phyloP scores from a whole-genome alignment of 2,113 vertebrate genomes.

The Plecturocebus donacophilus region DNA sequence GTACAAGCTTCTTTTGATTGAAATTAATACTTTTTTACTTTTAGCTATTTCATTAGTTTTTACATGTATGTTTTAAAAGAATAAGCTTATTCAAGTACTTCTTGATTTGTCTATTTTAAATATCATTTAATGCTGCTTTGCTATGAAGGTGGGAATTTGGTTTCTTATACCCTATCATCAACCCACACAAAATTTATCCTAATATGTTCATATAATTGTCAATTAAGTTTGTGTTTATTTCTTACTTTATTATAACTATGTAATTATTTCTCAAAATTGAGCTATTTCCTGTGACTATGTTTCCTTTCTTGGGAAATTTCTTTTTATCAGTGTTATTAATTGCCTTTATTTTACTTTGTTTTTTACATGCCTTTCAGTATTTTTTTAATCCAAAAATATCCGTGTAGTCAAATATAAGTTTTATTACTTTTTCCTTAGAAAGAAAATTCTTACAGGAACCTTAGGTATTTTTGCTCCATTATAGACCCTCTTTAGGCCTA shows the following conservation, averaged over 20 bases:
- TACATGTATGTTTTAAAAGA: not conserved
- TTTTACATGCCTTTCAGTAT: not conserved
- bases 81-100: not conserved
- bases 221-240: not conserved
- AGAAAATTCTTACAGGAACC: not conserved
- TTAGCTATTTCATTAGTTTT: not conserved
- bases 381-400: not conserved
- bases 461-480: not conserved
- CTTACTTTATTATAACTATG: too few species aligned
- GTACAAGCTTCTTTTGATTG: not conserved
- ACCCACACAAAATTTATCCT: not conserved
- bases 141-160: not conserved
- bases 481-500: not conserved
- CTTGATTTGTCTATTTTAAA: not conserved
- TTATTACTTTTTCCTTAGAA: not conserved
- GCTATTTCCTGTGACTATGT: not conserved
- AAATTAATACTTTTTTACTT: not conserved
- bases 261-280: not conserved
- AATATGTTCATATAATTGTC: not conserved
- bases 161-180: not conserved
- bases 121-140: not conserved
- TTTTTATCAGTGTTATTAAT: not conserved
- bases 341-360: not conserved
- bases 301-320: not conserved
- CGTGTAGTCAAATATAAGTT: not conserved